Evolutionary conservation across 2,888 invertebrate genomes (phyloP), one percentile per base, ranked within the genome.

Genomic region (Cerastis rubricosa): DNA sequence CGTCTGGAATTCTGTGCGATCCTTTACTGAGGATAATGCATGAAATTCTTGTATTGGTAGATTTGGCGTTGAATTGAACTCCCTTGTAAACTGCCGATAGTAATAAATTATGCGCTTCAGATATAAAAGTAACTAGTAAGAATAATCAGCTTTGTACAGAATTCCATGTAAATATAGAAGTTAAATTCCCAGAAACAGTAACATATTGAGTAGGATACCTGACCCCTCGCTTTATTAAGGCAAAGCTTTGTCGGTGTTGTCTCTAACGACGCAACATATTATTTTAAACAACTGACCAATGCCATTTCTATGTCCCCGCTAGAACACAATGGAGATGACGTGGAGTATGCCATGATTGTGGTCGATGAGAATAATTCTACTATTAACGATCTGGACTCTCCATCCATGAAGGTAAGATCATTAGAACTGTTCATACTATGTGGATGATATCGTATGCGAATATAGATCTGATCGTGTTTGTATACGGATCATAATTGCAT

Each of bases 281-380:
- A 45, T 9, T 51, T 17, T 29, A 11, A 49, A 35, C 47, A 59
- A 78, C 78, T 86, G 74, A 84, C 83, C 81, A 59, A 70, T 70
- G 45, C 66, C 66, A 81, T 88, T 79, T 87, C 81, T 90, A 63
- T 88, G 74, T 85, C 87, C 85, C 87, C 87, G 87, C 47, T 96
- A 95, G 96, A 97, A 86, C 96, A 97, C 93, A 97, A 97, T 78
- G 97, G 97, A 76, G 98, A 98, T 92, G 98, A 98, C 92, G 98
- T 98, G 80, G 98, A 98, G 92, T 98, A 98, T 93, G 98, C 99
- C 91, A 98, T 99, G 89, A 99, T 99, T 92, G 98, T 98, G 83
- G 98, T 98, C 90, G 99, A 99, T 92, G 99, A 99, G 93, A 98
- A 98, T 92, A 98, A 98, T 96, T 98, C 99, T 1, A 98, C 98